phyloP scores from a whole-genome alignment of 2,113 vertebrate genomes.

The Platichthys stellatus region DNA sequence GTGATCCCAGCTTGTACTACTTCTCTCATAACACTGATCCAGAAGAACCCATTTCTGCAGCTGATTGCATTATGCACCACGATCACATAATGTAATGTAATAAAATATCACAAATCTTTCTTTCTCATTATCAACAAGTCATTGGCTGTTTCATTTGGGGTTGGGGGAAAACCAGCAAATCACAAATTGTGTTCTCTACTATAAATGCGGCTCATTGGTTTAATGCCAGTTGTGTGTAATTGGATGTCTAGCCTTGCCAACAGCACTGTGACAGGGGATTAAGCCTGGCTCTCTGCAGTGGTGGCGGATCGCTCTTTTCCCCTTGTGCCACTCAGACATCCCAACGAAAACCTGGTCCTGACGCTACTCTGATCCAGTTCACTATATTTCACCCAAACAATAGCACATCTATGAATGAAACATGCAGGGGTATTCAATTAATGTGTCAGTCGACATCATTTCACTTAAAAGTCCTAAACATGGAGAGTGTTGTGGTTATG shows the following conservation, averaged over 20 bases:
- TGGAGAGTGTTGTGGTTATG: background rate
- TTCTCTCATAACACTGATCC: background rate
- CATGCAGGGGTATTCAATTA: background rate
- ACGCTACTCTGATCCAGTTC: background rate
- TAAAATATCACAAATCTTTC: background rate
- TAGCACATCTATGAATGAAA: background rate
- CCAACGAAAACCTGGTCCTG: background rate
- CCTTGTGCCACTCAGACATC: background rate
- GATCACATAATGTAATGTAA: background rate
- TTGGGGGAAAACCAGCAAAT: background rate
- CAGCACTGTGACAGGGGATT: slow-evolving; percentile 18
- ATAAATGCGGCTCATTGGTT: slow-evolving; percentile 10
- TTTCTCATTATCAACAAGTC: background rate
- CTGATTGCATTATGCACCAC: background rate
- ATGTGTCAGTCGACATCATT: background rate
- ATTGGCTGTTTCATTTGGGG: background rate
- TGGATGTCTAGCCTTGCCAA: background rate
- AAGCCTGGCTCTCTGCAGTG: slow-evolving; percentile 7
- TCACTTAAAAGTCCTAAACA: background rate
- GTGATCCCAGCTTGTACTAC: background rate
- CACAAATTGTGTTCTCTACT: background rate
- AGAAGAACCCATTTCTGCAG: background rate
- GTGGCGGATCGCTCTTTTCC: background rate
- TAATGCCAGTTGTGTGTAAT: slow-evolving; percentile 19
- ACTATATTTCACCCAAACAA: background rate